Evolutionary conservation across 2,888 invertebrate genomes (phyloP).

Genomic region (Aleiodes alternator): DNA sequence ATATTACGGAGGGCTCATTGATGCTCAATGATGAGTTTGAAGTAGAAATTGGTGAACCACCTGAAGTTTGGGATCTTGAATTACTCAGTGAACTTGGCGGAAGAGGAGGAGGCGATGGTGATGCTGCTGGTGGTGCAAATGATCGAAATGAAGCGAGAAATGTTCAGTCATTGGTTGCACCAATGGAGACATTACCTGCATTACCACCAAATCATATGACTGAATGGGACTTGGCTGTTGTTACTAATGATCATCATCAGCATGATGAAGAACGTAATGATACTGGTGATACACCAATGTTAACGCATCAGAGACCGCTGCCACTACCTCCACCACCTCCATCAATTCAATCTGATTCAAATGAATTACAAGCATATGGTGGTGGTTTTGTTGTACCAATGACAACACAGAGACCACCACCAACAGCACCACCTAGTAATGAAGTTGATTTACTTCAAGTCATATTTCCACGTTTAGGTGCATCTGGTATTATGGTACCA

Average conservation of each 20-base stretch:
- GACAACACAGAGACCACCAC: background rate
- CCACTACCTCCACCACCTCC: slow-evolving; percentile 65
- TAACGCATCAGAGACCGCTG: slow-evolving; percentile 63
- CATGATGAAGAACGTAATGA: slow-evolving; percentile 57
- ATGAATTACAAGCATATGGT: background rate
- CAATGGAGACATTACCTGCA: slow-evolving; percentile 65
- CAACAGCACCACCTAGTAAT: slow-evolving; percentile 69
- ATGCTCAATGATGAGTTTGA: slow-evolving; percentile 69
- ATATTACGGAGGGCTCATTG: slow-evolving; percentile 74
- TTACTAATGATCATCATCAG: slow-evolving; percentile 66
- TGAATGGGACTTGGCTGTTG: slow-evolving; percentile 67
- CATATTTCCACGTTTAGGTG: slow-evolving; percentile 60
- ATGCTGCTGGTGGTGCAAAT: slow-evolving; percentile 51
- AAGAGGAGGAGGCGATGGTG: slow-evolving; percentile 42
- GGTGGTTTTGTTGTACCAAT: slow-evolving; percentile 3
- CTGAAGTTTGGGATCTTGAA: slow-evolving; percentile 60
- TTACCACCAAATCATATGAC: slow-evolving; percentile 61
- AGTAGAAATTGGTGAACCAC: slow-evolving; percentile 59
- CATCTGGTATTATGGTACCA: slow-evolving; percentile 54
- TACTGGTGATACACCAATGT: slow-evolving; percentile 9
- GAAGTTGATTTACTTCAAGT: slow-evolving; percentile 71
- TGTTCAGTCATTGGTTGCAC: slow-evolving; percentile 48
- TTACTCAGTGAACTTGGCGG: slow-evolving; percentile 47
- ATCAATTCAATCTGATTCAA: background rate
- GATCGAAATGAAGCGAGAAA: slow-evolving; percentile 51